Base-by-base conservation (phyloP, 2,888 invertebrate species). In the Bugulina stolonifera region DNA sequence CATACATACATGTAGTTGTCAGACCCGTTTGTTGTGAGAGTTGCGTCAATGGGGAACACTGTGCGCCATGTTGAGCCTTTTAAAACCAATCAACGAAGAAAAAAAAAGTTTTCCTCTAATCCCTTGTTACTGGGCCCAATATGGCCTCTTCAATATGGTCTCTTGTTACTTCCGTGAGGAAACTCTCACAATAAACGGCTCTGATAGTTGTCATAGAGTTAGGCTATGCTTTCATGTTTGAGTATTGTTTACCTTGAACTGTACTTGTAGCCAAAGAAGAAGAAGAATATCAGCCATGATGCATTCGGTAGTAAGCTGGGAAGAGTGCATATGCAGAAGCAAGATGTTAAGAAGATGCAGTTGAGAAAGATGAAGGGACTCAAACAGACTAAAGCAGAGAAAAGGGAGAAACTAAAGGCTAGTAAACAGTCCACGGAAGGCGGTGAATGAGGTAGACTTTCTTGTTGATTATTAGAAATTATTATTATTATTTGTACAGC, bases 281-380 rank as follows among this genome's bases (percentile, higher is more conserved):
- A 91, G 87, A 98, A 98, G 89, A 99, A 99, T 82, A 89, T 96
- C 73, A 89, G 90, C 0, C 89, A 88, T 72, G 94, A 98, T 86
- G 89, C 88, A 1, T 90, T 99, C 80, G 98, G 97, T 72, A 91
- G 91, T 10, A 93, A 90, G 78, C 88, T 93, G 80, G 98, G 95
- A 57, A 90, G 94, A 71, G 90, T 99, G 73, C 99, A 99, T 85
- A 89, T 99, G 87, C 92, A 93, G 76, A 90, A 90, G 78, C 98
- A 98, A 81, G 90, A 93, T 79, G 88, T 96, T 43, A 87, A 88
- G 72, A 90, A 89, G 76, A 86, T 97, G 75, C 95, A 96, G 83
- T 10, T 64, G 1, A 89, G 82, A 2, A 83, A 82, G 75, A 76
- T 82, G 78, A 83, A 81, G 72, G 83, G 78, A 35, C 74, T 83